These are phyloP conservation scores for Dolichomitus sp. DNA, from an alignment of 2,888 invertebrate genomes.

Conservation along the genomic window DNA sequence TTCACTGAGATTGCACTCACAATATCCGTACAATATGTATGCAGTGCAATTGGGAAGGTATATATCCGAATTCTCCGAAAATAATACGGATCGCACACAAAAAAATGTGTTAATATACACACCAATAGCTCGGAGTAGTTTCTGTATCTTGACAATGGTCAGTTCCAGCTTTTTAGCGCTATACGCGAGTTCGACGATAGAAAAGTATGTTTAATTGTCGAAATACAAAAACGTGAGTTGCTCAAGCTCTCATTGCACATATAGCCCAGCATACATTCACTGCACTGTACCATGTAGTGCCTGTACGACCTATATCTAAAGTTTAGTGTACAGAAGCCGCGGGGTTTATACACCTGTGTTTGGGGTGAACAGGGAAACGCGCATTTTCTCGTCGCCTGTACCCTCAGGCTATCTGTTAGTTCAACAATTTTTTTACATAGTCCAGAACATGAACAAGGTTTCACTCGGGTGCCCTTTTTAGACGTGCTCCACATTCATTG, in stretches of 20 bases:
- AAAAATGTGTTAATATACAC: slow-evolving; percentile 28
- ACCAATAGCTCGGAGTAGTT: slow-evolving; percentile 11
- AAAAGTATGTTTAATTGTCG: slow-evolving; percentile 51
- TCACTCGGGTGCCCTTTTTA: slow-evolving; percentile 1
- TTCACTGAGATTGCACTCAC: not conserved
- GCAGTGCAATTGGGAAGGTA: slow-evolving; percentile 1
- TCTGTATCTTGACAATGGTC: slow-evolving; percentile 4
- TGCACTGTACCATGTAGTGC: not conserved
- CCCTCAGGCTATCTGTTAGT: slow-evolving; percentile 47
- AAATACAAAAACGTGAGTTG: slow-evolving; percentile 40
- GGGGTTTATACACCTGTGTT: slow-evolving; percentile 26
- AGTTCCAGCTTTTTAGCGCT: slow-evolving; percentile 15
- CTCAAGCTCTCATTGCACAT: slow-evolving; percentile 24
- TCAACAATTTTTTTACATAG: slow-evolving; percentile 49
- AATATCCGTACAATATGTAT: slow-evolving; percentile 6
- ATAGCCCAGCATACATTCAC: slow-evolving; percentile 6
- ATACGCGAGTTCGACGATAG: slow-evolving; percentile 10
- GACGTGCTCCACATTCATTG: slow-evolving; percentile 1
- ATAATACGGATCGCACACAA: not conserved
- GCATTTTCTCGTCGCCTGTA: slow-evolving; percentile 41
- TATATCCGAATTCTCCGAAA: not conserved
- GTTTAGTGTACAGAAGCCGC: slow-evolving; percentile 28
- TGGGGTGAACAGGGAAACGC: slow-evolving; percentile 26
- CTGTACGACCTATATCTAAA: slow-evolving; percentile 5
- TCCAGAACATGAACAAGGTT: slow-evolving; percentile 1